Evolutionary conservation across 2,888 invertebrate genomes (phyloP).

Genomic region (Nipponacmea schrenckii): DNA sequence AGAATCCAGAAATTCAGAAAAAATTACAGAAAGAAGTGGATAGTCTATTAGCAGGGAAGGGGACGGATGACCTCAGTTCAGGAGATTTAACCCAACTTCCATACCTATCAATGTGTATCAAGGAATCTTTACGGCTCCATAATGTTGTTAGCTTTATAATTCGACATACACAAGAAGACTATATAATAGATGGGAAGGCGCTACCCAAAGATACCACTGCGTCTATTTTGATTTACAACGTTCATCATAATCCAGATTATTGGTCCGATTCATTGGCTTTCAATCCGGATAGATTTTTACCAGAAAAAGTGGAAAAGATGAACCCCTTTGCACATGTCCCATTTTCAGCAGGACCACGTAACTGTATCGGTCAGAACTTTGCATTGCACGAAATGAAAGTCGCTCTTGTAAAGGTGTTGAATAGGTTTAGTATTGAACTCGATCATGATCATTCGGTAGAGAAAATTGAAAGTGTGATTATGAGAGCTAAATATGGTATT

Average conservation of each 20-base stretch:
- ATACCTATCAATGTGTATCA: slow-evolving; percentile 50
- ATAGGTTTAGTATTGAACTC: slow-evolving; percentile 37
- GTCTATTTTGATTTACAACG: slow-evolving; percentile 39
- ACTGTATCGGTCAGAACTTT: slow-evolving; percentile 59
- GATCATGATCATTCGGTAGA: slow-evolving; percentile 35
- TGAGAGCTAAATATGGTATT: slow-evolving; percentile 44
- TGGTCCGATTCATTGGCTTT: slow-evolving; percentile 46
- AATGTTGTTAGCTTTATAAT: slow-evolving; percentile 45
- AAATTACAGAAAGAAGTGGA: slow-evolving; percentile 42
- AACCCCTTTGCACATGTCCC: slow-evolving; percentile 50
- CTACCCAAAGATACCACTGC: slow-evolving; percentile 41
- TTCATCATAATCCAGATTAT: slow-evolving; percentile 46
- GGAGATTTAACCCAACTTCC: slow-evolving; percentile 40
- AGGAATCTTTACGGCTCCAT: slow-evolving; percentile 49
- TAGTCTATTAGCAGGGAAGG: slow-evolving; percentile 34
- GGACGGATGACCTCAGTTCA: slow-evolving; percentile 32
- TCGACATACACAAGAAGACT: slow-evolving; percentile 36
- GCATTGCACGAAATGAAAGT: slow-evolving; percentile 58
- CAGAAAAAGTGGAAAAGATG: slow-evolving; percentile 42
- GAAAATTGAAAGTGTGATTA: slow-evolving; percentile 39
- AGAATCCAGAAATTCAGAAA: slow-evolving; percentile 40
- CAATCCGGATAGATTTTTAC: slow-evolving; percentile 48
- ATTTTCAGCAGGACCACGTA: slow-evolving; percentile 57
- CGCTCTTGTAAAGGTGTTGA: slow-evolving; percentile 43
- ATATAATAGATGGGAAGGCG: slow-evolving; percentile 33